These are phyloP conservation scores for Ophthalmolycus amberensis DNA, from an alignment of 2,113 vertebrate species.

Conservation along the genomic window DNA sequence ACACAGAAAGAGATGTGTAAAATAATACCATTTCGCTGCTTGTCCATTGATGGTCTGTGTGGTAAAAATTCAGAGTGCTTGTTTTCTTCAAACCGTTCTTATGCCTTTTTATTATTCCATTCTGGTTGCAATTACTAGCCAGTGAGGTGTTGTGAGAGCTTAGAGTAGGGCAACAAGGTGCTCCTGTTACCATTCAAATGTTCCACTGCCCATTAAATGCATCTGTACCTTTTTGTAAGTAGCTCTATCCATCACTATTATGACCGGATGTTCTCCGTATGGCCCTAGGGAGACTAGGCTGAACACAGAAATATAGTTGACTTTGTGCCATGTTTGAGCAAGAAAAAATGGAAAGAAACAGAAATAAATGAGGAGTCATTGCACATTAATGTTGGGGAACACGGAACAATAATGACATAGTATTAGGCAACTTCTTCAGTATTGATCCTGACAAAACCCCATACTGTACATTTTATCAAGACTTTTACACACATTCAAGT, in stretches of 20 bases:
- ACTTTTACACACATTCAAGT: neutral
- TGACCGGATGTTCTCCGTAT: slow-evolving; percentile 53
- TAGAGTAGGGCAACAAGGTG: slow-evolving; percentile 56
- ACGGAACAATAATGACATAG: neutral
- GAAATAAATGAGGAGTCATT: slow-evolving; percentile 13
- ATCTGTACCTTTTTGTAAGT: slow-evolving; percentile 72
- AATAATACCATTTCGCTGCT: slow-evolving; percentile 23
- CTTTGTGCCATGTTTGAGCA: slow-evolving; percentile 40
- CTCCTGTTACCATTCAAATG: slow-evolving; percentile 73
- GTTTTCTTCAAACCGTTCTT: slow-evolving; percentile 49
- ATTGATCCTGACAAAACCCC: slow-evolving; percentile 21
- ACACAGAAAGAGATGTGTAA: neutral
- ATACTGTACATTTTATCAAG: neutral
- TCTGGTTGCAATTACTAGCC: slow-evolving; percentile 55
- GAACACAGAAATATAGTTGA: slow-evolving; percentile 50
- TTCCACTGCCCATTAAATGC: slow-evolving; percentile 71
- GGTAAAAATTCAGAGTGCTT: slow-evolving; percentile 29
- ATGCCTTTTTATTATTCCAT: slow-evolving; percentile 62
- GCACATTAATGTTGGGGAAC: neutral
- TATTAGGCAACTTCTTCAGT: slow-evolving; percentile 10
- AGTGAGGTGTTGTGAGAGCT: slow-evolving; percentile 45
- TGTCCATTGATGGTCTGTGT: slow-evolving; percentile 21
- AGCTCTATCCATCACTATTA: slow-evolving; percentile 73
- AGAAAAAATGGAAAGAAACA: slow-evolving; percentile 16
- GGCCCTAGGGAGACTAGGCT: slow-evolving; percentile 37